These are phyloP conservation scores for Taxidea taxus DNA, from an alignment of 2,113 vertebrate genomes.

Conservation along the genomic window DNA sequence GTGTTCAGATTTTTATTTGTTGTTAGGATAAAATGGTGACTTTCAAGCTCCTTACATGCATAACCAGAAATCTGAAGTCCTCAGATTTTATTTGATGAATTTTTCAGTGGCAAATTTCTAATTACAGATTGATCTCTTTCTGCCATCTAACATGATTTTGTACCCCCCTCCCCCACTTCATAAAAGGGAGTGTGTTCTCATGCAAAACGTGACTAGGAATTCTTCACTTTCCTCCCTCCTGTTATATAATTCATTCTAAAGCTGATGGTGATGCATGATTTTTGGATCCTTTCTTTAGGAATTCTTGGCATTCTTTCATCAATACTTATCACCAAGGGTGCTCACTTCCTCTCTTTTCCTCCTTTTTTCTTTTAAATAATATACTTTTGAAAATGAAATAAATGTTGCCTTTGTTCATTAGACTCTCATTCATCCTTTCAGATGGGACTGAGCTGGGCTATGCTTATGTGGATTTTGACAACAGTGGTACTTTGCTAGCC, in stretches of 20 bases:
- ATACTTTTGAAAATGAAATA: background rate
- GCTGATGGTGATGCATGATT: background rate
- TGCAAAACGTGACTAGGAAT: background rate
- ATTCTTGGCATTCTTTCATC: background rate
- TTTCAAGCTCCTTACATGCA: background rate
- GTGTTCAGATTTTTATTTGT: background rate
- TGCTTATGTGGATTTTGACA: conserved; percentile 89
- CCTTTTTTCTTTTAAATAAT: background rate
- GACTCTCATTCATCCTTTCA: conserved; percentile 68
- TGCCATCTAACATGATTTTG: background rate
- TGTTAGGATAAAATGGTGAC: background rate
- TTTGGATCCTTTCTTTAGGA: conserved; percentile 11
- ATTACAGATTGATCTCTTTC: background rate
- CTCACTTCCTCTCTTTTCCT: no score
- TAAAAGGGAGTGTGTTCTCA: background rate
- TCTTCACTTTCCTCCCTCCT: background rate
- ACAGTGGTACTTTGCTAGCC: conserved; percentile 87
- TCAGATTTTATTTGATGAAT: background rate
- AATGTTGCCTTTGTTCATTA: background rate
- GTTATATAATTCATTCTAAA: background rate
- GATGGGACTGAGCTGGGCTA: conserved; percentile 90
- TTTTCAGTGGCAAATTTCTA: conserved; percentile 12
- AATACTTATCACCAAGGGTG: background rate
- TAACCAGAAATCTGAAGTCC: background rate
- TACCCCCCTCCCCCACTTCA: background rate